These are phyloP conservation scores for Pomatorhinus ruficollis DNA, from an alignment of 2,113 vertebrate genomes.

Conservation along the genomic window DNA sequence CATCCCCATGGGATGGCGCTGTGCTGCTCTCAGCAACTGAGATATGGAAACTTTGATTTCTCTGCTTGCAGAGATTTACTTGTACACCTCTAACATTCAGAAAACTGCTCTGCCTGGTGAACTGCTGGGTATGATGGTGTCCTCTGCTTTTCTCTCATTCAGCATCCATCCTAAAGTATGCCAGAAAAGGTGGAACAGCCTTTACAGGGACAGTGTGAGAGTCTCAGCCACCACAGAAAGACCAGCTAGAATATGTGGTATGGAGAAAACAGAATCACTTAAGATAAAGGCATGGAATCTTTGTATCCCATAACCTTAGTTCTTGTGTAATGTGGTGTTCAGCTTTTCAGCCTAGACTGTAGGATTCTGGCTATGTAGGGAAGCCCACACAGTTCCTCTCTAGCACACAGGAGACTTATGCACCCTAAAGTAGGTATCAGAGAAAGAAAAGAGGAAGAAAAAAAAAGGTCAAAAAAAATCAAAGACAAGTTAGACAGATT, in stretches of 20 bases:
- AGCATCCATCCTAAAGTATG: neutral
- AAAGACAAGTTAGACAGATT: neutral
- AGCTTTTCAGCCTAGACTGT: neutral
- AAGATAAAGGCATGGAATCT: neutral
- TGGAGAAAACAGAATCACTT: neutral
- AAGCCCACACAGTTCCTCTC: neutral
- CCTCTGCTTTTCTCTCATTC: neutral
- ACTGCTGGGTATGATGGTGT: neutral
- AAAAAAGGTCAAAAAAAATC: neutral
- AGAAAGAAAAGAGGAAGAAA: neutral
- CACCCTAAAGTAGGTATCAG: neutral
- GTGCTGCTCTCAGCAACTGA: neutral
- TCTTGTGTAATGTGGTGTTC: neutral
- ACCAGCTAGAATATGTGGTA: neutral
- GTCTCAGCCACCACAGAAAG: neutral
- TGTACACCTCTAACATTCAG: neutral
- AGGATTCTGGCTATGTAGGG: neutral
- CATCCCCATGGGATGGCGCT: rapidly evolving
- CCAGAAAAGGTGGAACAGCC: neutral
- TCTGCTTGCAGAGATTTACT: neutral
- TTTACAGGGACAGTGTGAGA: neutral
- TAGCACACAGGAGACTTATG: neutral
- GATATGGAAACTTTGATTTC: neutral
- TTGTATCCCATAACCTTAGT: neutral
- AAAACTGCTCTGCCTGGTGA: neutral